Conservation (phyloP, 2,888 invertebrate genomes). For the Gastrophysa polygoni region DNA sequence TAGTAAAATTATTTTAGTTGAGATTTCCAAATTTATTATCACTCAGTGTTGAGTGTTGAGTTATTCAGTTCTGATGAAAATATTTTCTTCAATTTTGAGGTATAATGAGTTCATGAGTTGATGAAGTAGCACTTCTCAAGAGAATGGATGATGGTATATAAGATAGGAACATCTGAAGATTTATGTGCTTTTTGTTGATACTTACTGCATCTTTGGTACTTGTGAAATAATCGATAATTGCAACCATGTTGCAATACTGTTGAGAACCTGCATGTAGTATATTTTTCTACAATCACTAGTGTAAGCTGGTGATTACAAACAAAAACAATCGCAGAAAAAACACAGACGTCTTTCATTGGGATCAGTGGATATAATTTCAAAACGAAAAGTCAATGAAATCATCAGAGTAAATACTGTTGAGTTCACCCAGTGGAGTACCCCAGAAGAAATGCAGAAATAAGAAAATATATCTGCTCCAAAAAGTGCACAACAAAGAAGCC, state of each 20-base stretch:
- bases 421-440: background rate
- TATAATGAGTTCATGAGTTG: too few relatives aligned
- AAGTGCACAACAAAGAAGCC: background rate
- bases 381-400: background rate
- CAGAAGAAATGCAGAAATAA: background rate
- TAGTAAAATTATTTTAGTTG: constrained; percentile 14
- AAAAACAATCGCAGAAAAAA: too few relatives aligned
- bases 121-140: too few relatives aligned
- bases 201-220: too few relatives aligned
- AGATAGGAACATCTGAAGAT: too few relatives aligned
- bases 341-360: background rate
- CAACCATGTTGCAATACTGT: too few relatives aligned
- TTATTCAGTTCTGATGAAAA: constrained; percentile 19
- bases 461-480: background rate
- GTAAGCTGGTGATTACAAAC: too few relatives aligned
- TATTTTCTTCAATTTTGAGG: constrained; percentile 18
- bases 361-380: background rate
- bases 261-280: too few relatives aligned
- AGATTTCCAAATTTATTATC: constrained; percentile 22
- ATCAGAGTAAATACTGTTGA: background rate
- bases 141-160: too few relatives aligned
- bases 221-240: too few relatives aligned
- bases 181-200: too few relatives aligned
- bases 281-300: too few relatives aligned
- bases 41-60: constrained; percentile 22